phyloP scores from a whole-genome alignment of 1,140 invertebrate species.

The Plutomurus gul region DNA sequence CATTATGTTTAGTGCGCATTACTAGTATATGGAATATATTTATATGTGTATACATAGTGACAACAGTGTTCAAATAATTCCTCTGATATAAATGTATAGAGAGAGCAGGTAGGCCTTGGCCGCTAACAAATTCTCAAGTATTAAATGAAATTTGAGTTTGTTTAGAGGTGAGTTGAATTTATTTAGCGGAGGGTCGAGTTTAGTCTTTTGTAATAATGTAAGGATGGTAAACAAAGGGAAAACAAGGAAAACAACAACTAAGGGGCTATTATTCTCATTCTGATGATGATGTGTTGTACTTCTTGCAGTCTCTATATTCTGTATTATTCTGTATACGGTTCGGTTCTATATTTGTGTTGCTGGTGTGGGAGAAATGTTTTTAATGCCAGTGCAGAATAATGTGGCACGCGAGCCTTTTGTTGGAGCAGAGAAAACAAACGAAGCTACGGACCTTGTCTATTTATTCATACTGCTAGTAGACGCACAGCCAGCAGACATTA shows the following conservation, averaged over 20 bases:
- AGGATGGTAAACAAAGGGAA: background rate
- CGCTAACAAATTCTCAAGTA: too few relatives aligned
- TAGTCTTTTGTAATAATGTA: too few relatives aligned
- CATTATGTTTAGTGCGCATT: too few relatives aligned
- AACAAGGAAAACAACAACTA: background rate
- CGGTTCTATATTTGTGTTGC: background rate
- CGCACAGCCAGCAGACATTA: background rate
- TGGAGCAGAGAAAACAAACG: background rate
- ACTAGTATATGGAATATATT: too few relatives aligned
- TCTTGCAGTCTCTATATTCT: background rate
- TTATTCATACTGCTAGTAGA: too few relatives aligned
- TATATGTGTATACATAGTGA: too few relatives aligned
- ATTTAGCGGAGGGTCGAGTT: too few relatives aligned
- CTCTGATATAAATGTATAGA: too few relatives aligned
- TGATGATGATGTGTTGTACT: background rate
- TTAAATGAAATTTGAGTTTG: too few relatives aligned
- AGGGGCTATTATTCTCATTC: background rate
- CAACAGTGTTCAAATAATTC: too few relatives aligned
- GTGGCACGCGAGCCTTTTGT: conserved; percentile 20
- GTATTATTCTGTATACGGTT: background rate
- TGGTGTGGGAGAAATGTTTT: conserved; percentile 8
- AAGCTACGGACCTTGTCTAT: background rate
- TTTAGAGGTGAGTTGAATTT: too few relatives aligned
- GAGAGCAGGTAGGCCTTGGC: too few relatives aligned
- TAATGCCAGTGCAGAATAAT: conserved; percentile 21